Conservation (phyloP, 35 echinoderm and acorn worm species). For the Acanthaster planci region DNA sequence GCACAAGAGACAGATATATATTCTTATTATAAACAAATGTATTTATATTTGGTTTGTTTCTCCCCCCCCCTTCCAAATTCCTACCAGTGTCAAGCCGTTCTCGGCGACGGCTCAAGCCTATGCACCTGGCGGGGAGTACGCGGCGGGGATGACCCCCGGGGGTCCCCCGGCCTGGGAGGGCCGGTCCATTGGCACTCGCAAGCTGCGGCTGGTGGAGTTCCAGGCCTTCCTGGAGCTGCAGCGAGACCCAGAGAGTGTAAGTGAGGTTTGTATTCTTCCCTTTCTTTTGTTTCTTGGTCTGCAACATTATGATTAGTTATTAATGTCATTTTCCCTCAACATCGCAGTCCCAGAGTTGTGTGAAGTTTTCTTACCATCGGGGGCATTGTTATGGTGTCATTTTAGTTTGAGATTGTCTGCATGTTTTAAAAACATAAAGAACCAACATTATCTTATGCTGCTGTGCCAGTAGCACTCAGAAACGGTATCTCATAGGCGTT, state of each 20-base stretch:
- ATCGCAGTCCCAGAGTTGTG: too few species aligned
- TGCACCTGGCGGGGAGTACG: constrained; percentile 60
- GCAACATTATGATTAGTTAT: too few species aligned
- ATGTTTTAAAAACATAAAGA: too few species aligned
- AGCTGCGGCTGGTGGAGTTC: constrained; percentile 95
- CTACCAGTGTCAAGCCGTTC: constrained; percentile 89
- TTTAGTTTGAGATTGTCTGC: neutral
- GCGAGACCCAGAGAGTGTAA: constrained; percentile 92
- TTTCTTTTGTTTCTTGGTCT: neutral
- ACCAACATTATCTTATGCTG: too few species aligned
- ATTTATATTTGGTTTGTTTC: too few species aligned
- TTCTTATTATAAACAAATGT: too few species aligned
- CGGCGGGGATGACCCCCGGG: constrained; percentile 47
- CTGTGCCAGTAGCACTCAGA: too few species aligned
- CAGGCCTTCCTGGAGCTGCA: constrained; percentile 90
- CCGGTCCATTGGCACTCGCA: constrained; percentile 93
- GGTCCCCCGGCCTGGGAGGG: constrained; percentile 87
- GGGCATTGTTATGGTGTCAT: neutral
- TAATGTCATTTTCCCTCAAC: too few species aligned
- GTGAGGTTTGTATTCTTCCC: constrained; percentile 17
- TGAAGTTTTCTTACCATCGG: too few species aligned
- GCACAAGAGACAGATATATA: too few species aligned
- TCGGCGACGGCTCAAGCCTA: constrained; percentile 62
- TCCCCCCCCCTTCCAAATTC: too few species aligned
- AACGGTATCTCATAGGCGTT: too few species aligned